Evolutionary conservation across 2,113 vertebrate genomes (phyloP), one percentile per base, ranked within the genome.

Genomic region (Carollia perspicillata): DNA sequence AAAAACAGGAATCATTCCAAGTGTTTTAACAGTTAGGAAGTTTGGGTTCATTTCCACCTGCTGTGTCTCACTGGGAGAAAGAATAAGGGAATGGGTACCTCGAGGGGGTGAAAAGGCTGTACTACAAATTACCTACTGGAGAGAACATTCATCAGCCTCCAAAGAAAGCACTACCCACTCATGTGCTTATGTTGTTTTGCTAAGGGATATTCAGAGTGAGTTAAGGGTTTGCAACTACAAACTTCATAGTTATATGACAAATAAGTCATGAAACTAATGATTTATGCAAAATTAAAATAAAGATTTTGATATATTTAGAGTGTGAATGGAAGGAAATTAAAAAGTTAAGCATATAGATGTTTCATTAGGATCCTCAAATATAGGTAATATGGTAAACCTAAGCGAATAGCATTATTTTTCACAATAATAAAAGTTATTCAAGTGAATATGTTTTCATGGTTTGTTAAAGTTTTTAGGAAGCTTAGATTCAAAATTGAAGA

Each of bases 351-450:
- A 40, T 5, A 33, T 8, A 74, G 3, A 35, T 79, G 8, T 68
- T 93, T 93, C 35, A 78, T 72, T 5, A 26, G 26, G 20, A 51
- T 49, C 42, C 35, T 53, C 28, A 95, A 42, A 30, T 94, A 6
- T 47, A 83, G 77, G 16, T 83, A 37, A 81, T 20, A 84, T 8
- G 71, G 49, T n/a, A 86, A 80, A 90, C 17, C 11, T 84, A 92
- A 80, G 6, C 51, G 86, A 78, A 33, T 18, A 69, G 0, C 0
- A 23, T 35, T 65, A 2, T 79, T 42, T 77, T 28, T 18, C 20
- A 13, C 3, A 75, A 58, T 86, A 86, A 86, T 90, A 71, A 92
- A 95, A 92, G 88, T 71, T n/a, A 74, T 44, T 75, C 88, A 89
- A 72, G 58, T 2, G 83, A 40, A 7, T 55, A 44, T 49, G 14